Evolutionary conservation across 2,113 vertebrate species (phyloP).

Genomic region (Meriones unguiculatus): DNA sequence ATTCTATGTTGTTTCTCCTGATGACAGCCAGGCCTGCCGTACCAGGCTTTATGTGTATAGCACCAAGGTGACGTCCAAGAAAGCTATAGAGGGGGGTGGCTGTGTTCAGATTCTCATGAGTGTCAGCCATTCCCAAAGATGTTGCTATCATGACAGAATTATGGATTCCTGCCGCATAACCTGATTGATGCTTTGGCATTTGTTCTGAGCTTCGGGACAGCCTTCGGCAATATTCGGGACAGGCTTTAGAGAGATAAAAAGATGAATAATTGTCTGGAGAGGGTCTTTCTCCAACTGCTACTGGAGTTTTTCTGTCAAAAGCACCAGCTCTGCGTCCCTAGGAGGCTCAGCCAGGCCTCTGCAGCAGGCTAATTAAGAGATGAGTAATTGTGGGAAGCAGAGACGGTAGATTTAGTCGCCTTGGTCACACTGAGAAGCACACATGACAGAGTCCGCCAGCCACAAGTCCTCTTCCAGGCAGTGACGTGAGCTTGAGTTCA

Average conservation of each 20-base stretch:
- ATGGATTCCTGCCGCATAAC: neutral
- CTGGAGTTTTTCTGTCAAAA: neutral
- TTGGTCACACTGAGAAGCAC: neutral
- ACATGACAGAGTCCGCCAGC: too few relatives aligned
- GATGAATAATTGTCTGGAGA: neutral
- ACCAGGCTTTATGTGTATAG: neutral
- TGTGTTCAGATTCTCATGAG: neutral
- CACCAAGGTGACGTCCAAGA: neutral
- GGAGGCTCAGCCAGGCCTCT: neutral
- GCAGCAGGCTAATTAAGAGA: neutral
- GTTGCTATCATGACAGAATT: neutral
- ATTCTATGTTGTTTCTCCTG: neutral
- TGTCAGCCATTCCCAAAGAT: neutral
- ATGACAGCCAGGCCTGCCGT: neutral
- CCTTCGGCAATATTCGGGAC: neutral
- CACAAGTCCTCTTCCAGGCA: neutral
- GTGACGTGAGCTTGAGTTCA: neutral
- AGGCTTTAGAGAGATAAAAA: constrained; percentile 32
- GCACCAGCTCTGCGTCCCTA: neutral
- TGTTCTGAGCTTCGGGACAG: neutral
- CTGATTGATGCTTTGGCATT: neutral
- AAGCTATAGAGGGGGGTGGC: neutral
- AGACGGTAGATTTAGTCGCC: neutral
- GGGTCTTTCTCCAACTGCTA: neutral
- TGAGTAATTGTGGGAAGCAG: neutral